Evolutionary conservation across 1,140 invertebrate genomes (phyloP), one percentile per base, ranked within the genome.

Genomic region (Microplitis demolitor): DNA sequence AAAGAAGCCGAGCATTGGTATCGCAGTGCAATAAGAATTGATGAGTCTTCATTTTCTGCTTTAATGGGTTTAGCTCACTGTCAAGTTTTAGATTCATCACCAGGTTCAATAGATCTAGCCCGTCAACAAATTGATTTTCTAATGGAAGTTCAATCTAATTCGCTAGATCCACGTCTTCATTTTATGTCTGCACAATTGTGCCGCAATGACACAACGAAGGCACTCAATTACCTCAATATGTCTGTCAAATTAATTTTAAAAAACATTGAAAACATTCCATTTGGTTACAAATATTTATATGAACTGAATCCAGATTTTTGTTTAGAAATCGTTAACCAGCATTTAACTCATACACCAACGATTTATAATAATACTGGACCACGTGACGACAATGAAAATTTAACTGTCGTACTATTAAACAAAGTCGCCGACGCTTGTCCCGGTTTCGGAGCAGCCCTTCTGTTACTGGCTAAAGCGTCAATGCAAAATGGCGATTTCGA

Each of bases 51-150:
- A 56, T 91, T 96, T 33, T 84, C 89, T 13, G 94, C 95, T 3
- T 82, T 97, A 4, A 90, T 91, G 78, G 95, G 96, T 1, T 87
- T 97, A 45, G 95, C 96, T 13, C 83, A 92, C 13, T 96, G 95
- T 87, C 94, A 96, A 85, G 86, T 96, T 82, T 88, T 85, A 68
- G 90, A 91, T 70, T 87, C 85, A 8, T 78, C 81, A 0, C 69
- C 76, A 66, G 90, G 89, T 6, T 86, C 88, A 1, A 87, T 84
- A 3, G 89, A 91, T 31, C 90, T 96, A 79, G 92, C 94, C 0
- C 89, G 91, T 53, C 93, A 97, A 78, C 95, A 98, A 85, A 87
- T 98, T 24, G 93, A 97, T 76, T 92, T 97, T 77, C 86, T 98
- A 0, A 91, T 92, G 81, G 95, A 97, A 84, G 90, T 97, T 66